Base-by-base conservation (phyloP, 2,797 vertebrate species). In the Sebastes hubbsi region DNA sequence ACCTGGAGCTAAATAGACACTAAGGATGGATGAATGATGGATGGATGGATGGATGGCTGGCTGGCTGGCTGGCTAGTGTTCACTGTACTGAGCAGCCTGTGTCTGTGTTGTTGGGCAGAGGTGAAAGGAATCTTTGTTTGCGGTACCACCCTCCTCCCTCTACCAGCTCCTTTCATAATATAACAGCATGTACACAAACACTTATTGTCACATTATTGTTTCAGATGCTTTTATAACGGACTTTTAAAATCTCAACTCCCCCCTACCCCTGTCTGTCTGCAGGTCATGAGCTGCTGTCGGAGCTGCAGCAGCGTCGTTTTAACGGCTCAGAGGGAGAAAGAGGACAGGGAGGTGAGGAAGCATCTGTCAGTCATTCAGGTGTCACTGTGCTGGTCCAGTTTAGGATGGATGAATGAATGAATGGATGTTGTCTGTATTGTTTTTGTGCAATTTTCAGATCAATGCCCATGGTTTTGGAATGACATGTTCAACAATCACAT, bases 241-340 rank as follows among this genome's bases (percentile, higher is more conserved):
- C 18, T 75, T 52, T 84, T 8, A 42, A 64, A 69, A 75, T 67
- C 62, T 59, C 29, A 18, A 10, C 5, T 49, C 13, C 6, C 13
- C 59, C 18, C n/a, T 13, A 32, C 16, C 56, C 55, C 68, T 82
- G 32, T 77, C 24, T 75, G 22, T 71, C 49, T 78, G 25, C 75
- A 99, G 98, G 98, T 82, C 98, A 99, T 11, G 98, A 99, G 95
- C 88, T 99, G 74, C 94, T 99, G 24, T 99, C 98, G 0, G 98
- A 99, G 94, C 92, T 99, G 62, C 98, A 99, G 91, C 98, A 99
- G 93, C 97, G 98, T 9, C 96, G 98, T 1, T 99, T 99, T 87
- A 99, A 98, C 46, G 98, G 98, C 6, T 98, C 97, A 0, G 98
- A 99, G 42, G 98, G 97, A 55, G 98, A 97, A 2, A 96, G 92